These are phyloP conservation scores for Yponomeuta cagnagella DNA, from an alignment of 2,888 invertebrate genomes.

Conservation along the genomic window DNA sequence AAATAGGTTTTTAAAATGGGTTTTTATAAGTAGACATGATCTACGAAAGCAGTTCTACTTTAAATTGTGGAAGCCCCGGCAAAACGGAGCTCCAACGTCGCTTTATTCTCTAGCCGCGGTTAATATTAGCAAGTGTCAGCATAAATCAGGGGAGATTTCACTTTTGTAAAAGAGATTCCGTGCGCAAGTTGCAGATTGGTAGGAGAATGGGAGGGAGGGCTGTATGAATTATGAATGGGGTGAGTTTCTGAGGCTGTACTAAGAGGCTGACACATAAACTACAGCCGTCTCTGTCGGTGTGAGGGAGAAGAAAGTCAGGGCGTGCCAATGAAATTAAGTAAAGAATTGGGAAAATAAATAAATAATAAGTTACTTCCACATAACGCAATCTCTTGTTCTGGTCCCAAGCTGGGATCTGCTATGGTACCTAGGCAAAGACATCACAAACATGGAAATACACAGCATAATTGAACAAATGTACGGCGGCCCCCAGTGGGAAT, in stretches of 20 bases:
- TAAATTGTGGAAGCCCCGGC: not conserved
- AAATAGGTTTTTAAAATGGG: no score
- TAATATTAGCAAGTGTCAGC: slow-evolving; percentile 29
- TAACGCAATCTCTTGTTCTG: no score
- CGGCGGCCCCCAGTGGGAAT: no score
- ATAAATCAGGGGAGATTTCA: slow-evolving; percentile 35
- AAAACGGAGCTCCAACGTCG: not conserved
- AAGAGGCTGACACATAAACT: not conserved
- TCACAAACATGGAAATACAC: no score
- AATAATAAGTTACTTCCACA: no score
- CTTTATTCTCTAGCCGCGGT: slow-evolving; percentile 22
- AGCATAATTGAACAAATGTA: no score
- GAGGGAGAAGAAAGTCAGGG: not conserved
- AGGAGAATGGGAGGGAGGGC: not conserved
- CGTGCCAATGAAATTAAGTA: no score
- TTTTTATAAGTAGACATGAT: not conserved
- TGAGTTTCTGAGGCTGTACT: not conserved
- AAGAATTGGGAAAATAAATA: no score
- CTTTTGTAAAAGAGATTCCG: slow-evolving; percentile 24
- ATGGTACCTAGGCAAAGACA: no score
- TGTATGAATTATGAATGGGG: slow-evolving; percentile 7
- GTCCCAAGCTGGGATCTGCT: no score
- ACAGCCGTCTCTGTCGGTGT: not conserved
- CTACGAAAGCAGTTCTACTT: not conserved
- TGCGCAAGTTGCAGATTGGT: slow-evolving; percentile 2